Evolutionary conservation across 2,797 vertebrate species (phyloP), one percentile per base, ranked within the genome.

Genomic region (Hemibagrus guttatus): DNA sequence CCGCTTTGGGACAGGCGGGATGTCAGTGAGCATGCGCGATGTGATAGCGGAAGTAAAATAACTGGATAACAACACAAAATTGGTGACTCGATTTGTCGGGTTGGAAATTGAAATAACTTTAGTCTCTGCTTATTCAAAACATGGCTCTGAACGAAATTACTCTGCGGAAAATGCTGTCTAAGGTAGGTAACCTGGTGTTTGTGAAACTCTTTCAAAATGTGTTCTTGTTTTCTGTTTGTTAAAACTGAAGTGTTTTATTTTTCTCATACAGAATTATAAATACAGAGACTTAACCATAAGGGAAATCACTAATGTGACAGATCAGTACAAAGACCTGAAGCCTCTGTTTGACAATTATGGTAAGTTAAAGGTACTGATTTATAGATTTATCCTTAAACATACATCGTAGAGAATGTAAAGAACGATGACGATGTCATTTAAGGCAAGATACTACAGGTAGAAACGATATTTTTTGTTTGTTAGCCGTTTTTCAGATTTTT

Each of bases 271-370:
- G 93, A 94, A 96, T 96, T 99, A 99, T 92, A 99, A 98, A 91
- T 99, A 99, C 90, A 97, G 96, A 95, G 98, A 99, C 90, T 90
- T 98, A 89, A 97, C 97, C n/a, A 95, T 97, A 86, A 96, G 97
- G 74, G 97, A 99, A 92, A 97, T 97, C 75, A 94, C 94, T 84
- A 97, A 94, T 87, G 97, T 99, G 90, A 97, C 96, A 89, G 94
- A 95, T 63, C 95, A 96, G 31, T 99, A 98, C 94, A 98, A 98
- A 95, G 98, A 99, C 93, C 96, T 99, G 92, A 99, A 98, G 89
- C 98, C 98, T 66, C 90, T 98, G 72, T 96, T 98, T 96, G 98
- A 98, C 93, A 96, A 95, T 52, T 99, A 99, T 87, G 98, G 98
- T 99, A 93, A 94, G 93, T 58, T 64, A 35, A 35, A 52, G 13